Conservation (phyloP, 2,113 vertebrate genomes). For the Plectropomus leopardus region DNA sequence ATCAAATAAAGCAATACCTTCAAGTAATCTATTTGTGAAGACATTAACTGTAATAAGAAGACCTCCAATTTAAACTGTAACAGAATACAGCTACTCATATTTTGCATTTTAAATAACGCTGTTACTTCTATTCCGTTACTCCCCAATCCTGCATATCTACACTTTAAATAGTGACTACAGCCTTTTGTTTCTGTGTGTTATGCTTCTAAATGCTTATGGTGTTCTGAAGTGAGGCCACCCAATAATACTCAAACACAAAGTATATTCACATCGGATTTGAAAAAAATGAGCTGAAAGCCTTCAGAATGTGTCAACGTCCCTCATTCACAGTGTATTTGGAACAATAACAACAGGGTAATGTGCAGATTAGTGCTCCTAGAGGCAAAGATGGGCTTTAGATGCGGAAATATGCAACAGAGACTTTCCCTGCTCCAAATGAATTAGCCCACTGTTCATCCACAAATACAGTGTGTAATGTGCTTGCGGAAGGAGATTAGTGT, state of each 20-base stretch:
- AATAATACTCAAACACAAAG: constrained; percentile 62
- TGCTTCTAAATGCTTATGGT: constrained; percentile 24
- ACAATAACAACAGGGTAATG: constrained; percentile 83
- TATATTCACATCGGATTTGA: constrained; percentile 73
- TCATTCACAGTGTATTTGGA: constrained; percentile 74
- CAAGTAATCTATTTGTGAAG: too few species aligned
- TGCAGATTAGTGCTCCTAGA: constrained; percentile 75
- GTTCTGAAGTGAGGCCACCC: constrained; percentile 25
- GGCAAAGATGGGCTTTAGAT: constrained; percentile 80
- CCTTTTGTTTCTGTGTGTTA: constrained; percentile 19
- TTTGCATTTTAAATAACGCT: too few species aligned
- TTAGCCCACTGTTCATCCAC: constrained; percentile 77
- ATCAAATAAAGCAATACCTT: too few species aligned
- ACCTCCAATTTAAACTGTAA: too few species aligned
- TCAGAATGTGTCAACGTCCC: constrained; percentile 74
- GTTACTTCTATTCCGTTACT: too few species aligned
- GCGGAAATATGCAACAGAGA: constrained; percentile 78
- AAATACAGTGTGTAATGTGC: constrained; percentile 70
- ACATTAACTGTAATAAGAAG: too few species aligned
- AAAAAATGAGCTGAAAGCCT: constrained; percentile 74
- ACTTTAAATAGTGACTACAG: neutral
- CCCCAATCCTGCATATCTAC: too few species aligned
- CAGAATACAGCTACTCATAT: too few species aligned
- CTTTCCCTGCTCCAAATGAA: constrained; percentile 76
- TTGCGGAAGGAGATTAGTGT: constrained; percentile 75